Base-by-base conservation (phyloP, 2,113 vertebrate genomes). In the Ceyx margarethae region DNA sequence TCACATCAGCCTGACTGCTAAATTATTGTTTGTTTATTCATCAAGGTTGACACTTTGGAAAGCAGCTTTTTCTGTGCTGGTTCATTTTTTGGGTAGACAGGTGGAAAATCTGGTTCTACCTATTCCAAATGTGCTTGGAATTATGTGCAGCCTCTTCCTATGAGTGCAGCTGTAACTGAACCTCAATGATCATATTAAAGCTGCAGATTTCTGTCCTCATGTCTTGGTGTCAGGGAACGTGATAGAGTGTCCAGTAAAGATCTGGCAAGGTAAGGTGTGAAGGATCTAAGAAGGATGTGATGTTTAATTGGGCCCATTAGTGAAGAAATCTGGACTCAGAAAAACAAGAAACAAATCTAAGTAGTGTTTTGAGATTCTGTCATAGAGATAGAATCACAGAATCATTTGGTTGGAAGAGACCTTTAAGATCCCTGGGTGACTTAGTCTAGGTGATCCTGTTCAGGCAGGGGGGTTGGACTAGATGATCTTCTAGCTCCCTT, bases 221-320 rank as follows among this genome's bases (percentile, higher is more conserved):
- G 7, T 15, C 56, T 71, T 43, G 61, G 18, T 72, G 37, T 60
- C 33, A 62, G 29, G 50, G 71, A 83, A 33, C 50, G 62, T 80
- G 57, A 46, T 67, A 15, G 0, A 0, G 9, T 68, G 11, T 21
- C 66, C 31, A 45, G 25, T 60, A 21, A 2, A 56, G 28, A 75
- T 86, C 61, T 79, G 37, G 25, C 33, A 40, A 33, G 46, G 16
- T 71, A 40, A 65, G 23, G 31, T 40, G 40, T 29, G n/a, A 87
- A 75, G 35, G n/a, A 26, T 61, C 29, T 78, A 33, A 22, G 53
- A 85, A 64, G 42, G 12, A 67, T 33, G 6, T 81, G 15, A n/a
- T 71, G 17, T 81, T 66, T 83, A n/a, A 65, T 10, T 71, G 33
- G 33, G 29, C 26, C 60, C 12, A n/a, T 43, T 40, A 35, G 35